phyloP scores from a whole-genome alignment of 1,140 invertebrate species.

The Drosophila burlai region DNA sequence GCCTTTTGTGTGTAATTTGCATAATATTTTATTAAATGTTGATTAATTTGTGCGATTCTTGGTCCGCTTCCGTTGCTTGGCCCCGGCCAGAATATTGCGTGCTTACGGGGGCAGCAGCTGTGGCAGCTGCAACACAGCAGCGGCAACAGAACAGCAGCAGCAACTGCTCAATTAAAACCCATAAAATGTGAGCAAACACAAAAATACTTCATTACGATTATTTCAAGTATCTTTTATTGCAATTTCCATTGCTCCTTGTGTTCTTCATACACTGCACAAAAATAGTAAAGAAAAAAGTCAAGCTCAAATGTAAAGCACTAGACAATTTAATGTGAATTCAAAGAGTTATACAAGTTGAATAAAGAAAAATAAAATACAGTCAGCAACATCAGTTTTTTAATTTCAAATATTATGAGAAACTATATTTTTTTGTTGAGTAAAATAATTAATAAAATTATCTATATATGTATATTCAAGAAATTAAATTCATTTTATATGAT shows the following conservation, averaged over 20 bases:
- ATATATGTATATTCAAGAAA: neutral
- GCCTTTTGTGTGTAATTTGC: constrained; percentile 59
- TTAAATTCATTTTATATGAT: no score
- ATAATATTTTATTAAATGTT: constrained; percentile 83
- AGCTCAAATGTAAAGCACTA: neutral
- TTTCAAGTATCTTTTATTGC: constrained; percentile 54
- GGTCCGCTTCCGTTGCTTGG: constrained; percentile 26
- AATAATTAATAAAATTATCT: neutral
- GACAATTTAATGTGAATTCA: no score
- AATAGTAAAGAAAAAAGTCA: no score
- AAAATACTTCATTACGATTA: constrained; percentile 52
- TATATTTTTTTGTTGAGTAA: neutral
- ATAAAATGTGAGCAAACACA: constrained; percentile 64
- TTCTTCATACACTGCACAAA: neutral
- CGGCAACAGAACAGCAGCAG: constrained; percentile 30
- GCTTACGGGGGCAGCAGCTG: constrained; percentile 69
- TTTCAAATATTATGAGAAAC: neutral
- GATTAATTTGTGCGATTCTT: constrained; percentile 71
- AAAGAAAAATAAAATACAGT: neutral
- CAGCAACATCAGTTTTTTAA: no score
- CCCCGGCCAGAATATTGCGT: constrained; percentile 55
- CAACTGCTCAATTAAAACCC: constrained; percentile 66
- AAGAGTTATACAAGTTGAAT: neutral
- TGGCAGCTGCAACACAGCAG: constrained; percentile 49
- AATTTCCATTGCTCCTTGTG: constrained; percentile 20